phyloP scores from a whole-genome alignment of 2,113 vertebrate species.

The Oostethus manadensis region DNA sequence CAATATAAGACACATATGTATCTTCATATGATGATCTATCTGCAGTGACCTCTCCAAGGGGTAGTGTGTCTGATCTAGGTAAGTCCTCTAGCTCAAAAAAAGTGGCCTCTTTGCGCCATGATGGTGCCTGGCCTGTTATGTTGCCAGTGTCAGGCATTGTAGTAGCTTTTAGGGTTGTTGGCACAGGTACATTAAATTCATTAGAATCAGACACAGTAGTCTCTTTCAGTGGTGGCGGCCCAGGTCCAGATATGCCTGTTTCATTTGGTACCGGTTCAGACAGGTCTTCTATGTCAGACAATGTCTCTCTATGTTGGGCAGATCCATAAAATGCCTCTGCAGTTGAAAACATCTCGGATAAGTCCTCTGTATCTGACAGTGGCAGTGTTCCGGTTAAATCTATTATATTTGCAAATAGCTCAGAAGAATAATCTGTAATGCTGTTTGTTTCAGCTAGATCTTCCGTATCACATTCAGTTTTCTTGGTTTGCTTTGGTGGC shows the following conservation, averaged over 20 bases:
- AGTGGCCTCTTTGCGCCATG: background rate
- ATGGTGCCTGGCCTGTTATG: background rate
- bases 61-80: background rate
- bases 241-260: conserved; percentile 4
- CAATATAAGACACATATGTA: background rate
- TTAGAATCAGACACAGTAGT: background rate
- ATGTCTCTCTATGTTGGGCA: background rate
- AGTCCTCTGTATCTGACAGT: background rate
- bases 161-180: background rate
- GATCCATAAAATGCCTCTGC: background rate
- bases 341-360: background rate
- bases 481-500: no score
- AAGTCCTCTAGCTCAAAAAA: background rate
- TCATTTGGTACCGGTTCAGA: background rate
- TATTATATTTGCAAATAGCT: background rate
- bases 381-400: background rate
- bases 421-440: background rate
- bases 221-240: background rate
- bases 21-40: background rate
- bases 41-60: background rate
- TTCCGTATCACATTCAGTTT: no score
- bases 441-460: background rate
- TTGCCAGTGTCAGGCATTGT: background rate
- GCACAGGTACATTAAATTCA: background rate
- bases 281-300: background rate